phyloP scores from a whole-genome alignment of 2,113 vertebrate species.

The Leptosomus discolor region DNA sequence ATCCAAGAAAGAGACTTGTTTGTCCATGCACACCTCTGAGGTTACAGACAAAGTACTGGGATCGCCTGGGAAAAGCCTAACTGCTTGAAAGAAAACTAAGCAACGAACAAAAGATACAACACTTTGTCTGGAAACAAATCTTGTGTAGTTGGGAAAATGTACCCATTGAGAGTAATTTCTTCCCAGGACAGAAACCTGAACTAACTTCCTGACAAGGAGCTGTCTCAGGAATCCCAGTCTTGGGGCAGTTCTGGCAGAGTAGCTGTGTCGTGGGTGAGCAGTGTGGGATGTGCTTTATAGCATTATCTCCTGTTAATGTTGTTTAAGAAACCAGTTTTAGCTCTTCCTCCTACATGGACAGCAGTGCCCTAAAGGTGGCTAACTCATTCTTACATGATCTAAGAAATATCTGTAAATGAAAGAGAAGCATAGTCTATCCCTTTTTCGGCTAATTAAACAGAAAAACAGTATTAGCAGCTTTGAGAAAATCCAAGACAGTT shows the following conservation, averaged over 20 bases:
- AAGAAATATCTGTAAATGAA: neutral
- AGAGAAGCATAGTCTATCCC: neutral
- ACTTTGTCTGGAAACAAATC: neutral
- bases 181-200: neutral
- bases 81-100: neutral
- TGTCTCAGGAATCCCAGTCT: neutral
- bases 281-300: neutral
- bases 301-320: neutral
- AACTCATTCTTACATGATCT: neutral
- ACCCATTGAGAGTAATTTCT: neutral
- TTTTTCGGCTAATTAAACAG: constrained; percentile 14
- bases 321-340: neutral
- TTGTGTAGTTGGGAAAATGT: neutral
- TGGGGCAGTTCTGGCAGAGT: neutral
- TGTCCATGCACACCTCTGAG: neutral
- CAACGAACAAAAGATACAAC: neutral
- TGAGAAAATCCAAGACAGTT: constrained; percentile 26
- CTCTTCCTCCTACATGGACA: neutral
- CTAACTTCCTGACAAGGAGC: neutral
- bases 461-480: neutral
- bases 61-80: neutral
- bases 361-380: neutral
- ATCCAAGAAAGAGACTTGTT: neutral
- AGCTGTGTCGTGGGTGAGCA: neutral
- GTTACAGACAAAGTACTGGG: neutral